Conservation (phyloP, 2,888 invertebrate species). For the Lobophora halterata region DNA sequence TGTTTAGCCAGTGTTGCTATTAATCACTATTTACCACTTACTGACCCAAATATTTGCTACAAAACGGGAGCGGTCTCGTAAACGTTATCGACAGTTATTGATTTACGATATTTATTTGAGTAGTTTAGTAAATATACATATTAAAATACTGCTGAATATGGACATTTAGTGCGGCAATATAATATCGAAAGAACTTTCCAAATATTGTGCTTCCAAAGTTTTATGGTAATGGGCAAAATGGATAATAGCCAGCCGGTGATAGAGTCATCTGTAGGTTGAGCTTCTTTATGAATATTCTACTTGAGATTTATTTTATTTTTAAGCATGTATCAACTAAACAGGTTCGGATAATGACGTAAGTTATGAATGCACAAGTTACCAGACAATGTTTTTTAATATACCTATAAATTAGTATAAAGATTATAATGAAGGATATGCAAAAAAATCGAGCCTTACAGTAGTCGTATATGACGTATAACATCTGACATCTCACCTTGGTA, state of each 20-base stretch:
- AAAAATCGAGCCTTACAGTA: too few relatives aligned
- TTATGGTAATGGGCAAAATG: conserved; percentile 9
- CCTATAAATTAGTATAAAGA: too few relatives aligned
- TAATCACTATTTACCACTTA: conserved; percentile 6
- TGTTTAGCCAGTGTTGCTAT: conserved; percentile 11
- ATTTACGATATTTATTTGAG: conserved; percentile 30
- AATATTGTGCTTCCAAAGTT: conserved; percentile 15
- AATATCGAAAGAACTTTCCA: conserved; percentile 14
- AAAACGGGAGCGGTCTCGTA: conserved; percentile 30
- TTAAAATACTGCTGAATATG: conserved; percentile 17
- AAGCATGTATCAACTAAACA: too few relatives aligned
- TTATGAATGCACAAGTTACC: too few relatives aligned
- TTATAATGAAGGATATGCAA: too few relatives aligned
- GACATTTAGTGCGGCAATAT: conserved; percentile 10
- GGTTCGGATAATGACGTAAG: too few relatives aligned
- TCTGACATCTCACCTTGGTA: too few relatives aligned
- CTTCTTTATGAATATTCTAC: too few relatives aligned
- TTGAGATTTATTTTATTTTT: too few relatives aligned
- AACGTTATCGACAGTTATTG: conserved; percentile 30
- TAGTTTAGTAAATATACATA: conserved; percentile 25
- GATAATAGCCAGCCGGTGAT: conserved; percentile 5
- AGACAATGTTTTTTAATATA: too few relatives aligned
- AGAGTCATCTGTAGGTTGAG: too few relatives aligned
- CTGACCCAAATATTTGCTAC: conserved; percentile 26
- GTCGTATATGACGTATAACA: too few relatives aligned